Conservation (phyloP, 2,113 vertebrate species). For the cat (Felis catus) region F.catus_Fca126_mat1.0 CM031413.1:1690501-1691000, state of each 20-base stretch:
- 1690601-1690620: not conserved
- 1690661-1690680: not conserved
- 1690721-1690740: not conserved
- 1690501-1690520: not conserved
- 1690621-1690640: not conserved
- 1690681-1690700: not conserved
- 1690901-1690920: too few relatives aligned
- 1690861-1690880: not conserved
- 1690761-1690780: not conserved
- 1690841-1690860: not conserved
- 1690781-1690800: not conserved
- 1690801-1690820: not conserved
- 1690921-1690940: fast-evolving
- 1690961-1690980: not conserved
- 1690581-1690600: not conserved
- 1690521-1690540: not conserved
- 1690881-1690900: not conserved
- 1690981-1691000: not conserved
- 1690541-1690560: not conserved
- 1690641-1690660: not conserved
- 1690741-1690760: fast-evolving
- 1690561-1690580: not conserved
- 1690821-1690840: not conserved
- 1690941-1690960: too few relatives aligned
- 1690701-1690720: not conserved